Conservation (phyloP, 2,888 invertebrate genomes). For the Rhimphoctona megacephalus region DNA sequence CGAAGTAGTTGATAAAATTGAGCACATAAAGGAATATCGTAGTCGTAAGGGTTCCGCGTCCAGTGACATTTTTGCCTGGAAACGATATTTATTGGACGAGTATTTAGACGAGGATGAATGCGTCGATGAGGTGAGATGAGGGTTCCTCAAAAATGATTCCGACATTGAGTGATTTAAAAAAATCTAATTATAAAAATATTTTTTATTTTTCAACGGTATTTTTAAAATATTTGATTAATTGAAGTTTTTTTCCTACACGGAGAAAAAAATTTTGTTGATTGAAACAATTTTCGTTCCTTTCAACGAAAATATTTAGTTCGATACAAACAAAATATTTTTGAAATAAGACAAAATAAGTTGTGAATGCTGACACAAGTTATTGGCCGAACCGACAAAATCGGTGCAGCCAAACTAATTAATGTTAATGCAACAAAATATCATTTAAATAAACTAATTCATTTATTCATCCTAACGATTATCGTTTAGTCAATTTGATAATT, state of each 20-base stretch:
- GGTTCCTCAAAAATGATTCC: not conserved
- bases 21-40: slow-evolving; percentile 54
- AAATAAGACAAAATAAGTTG: too few relatives aligned
- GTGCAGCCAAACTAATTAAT: too few relatives aligned
- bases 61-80: slow-evolving; percentile 81
- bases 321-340: too few relatives aligned
- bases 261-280: too few relatives aligned
- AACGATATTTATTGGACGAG: slow-evolving; percentile 73
- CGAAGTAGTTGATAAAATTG: slow-evolving; percentile 36
- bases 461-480: too few relatives aligned
- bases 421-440: too few relatives aligned
- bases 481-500: too few relatives aligned
- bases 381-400: too few relatives aligned
- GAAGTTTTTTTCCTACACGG: not conserved
- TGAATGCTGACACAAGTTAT: too few relatives aligned
- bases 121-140: slow-evolving; percentile 65
- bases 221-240: not conserved
- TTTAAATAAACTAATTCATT: too few relatives aligned
- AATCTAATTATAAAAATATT: not conserved
- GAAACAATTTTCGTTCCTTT: too few relatives aligned
- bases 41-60: slow-evolving; percentile 76
- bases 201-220: not conserved
- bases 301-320: too few relatives aligned
- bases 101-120: slow-evolving; percentile 76
- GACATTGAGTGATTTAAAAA: not conserved